phyloP scores from a whole-genome alignment of 2,113 vertebrate genomes.

The Aramus guarauna region DNA sequence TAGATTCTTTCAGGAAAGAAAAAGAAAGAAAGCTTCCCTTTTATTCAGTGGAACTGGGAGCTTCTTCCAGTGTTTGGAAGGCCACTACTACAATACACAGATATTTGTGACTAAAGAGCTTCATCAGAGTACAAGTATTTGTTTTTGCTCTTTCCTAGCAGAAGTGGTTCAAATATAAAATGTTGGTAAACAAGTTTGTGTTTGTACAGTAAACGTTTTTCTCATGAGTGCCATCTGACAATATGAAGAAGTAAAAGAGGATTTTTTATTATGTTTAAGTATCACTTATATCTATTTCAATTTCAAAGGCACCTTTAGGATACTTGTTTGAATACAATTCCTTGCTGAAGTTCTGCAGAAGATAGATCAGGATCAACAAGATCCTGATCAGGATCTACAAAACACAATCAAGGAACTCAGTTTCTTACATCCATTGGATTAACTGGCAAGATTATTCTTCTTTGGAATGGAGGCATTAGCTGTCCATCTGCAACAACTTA shows the following conservation, averaged over 20 bases:
- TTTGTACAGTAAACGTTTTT: neutral
- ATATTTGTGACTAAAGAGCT: neutral
- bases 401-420: neutral
- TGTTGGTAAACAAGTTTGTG: neutral
- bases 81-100: neutral
- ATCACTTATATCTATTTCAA: neutral
- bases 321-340: neutral
- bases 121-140: neutral
- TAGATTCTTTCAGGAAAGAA: neutral
- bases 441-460: neutral
- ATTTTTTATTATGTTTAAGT: neutral
- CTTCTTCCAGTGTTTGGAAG: neutral
- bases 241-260: neutral
- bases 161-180: neutral
- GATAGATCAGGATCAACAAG: neutral
- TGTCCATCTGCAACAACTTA: neutral
- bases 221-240: neutral
- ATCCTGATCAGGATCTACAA: neutral
- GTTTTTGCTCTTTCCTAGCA: neutral
- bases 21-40: neutral
- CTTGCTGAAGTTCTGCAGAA: neutral
- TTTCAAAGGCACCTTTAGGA: neutral
- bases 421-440: neutral
- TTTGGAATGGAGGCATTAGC: neutral
- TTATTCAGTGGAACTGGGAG: neutral